Evolutionary conservation across 2,888 invertebrate species (phyloP).

Genomic region (Trichacis sp.): DNA sequence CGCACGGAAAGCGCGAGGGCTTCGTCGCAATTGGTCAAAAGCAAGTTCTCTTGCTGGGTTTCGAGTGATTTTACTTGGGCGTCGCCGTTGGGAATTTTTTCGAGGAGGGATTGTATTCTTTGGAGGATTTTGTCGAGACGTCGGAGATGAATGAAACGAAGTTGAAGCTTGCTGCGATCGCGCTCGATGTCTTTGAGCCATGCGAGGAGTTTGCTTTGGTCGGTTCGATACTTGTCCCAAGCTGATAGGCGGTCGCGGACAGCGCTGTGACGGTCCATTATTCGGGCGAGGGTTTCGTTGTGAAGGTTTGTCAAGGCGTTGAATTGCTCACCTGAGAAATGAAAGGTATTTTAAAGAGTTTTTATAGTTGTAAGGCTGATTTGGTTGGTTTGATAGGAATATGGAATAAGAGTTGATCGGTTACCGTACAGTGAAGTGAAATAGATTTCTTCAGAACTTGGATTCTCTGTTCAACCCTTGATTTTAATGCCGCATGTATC

Average conservation of each 20-base stretch:
- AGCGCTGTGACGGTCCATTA: slow-evolving; percentile 82
- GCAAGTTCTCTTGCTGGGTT: slow-evolving; percentile 76
- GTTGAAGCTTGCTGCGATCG: slow-evolving; percentile 81
- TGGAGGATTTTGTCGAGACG: slow-evolving; percentile 79
- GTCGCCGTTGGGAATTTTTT: slow-evolving; percentile 79
- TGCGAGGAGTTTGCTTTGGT: slow-evolving; percentile 78
- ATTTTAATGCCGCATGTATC: too few relatives aligned
- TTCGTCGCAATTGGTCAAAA: slow-evolving; percentile 81
- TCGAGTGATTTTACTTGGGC: slow-evolving; percentile 75
- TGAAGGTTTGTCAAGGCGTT: slow-evolving; percentile 83
- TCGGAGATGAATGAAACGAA: slow-evolving; percentile 84
- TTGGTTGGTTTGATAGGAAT: too few relatives aligned
- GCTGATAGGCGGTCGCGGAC: slow-evolving; percentile 79
- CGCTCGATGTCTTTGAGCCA: slow-evolving; percentile 87
- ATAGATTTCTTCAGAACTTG: too few relatives aligned
- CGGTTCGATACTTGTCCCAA: slow-evolving; percentile 83
- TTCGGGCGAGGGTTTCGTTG: slow-evolving; percentile 83
- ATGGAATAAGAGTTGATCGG: too few relatives aligned
- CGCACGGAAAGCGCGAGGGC: slow-evolving; percentile 82
- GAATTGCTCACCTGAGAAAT: slow-evolving; percentile 74
- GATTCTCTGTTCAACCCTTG: too few relatives aligned
- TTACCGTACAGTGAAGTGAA: too few relatives aligned
- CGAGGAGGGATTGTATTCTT: slow-evolving; percentile 78
- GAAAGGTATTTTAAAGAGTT: too few relatives aligned
- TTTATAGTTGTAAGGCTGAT: too few relatives aligned